Base-by-base conservation (phyloP, 2,797 vertebrate species). In the Anguilla marmorata region DNA sequence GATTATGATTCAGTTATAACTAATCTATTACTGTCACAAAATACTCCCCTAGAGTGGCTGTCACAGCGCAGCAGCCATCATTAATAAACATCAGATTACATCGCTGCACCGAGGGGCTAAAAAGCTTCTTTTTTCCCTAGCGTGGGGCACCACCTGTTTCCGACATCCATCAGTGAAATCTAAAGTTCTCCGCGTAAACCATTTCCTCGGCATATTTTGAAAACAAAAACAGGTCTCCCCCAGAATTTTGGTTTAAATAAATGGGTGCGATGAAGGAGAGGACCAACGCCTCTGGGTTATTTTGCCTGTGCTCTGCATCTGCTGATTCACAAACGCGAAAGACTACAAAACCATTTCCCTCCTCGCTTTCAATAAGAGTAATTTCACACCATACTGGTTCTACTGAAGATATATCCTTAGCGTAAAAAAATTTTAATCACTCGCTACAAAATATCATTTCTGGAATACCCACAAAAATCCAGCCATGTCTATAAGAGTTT, bases 61-160 rank as follows among this genome's bases (percentile, higher is more conserved):
- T 87, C 33, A 82, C 83, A 74, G 45, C 9, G n/a, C 79, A 56
- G 50, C 79, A 48, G 41, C 50, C 84, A 86, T 85, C 54, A 86
- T 84, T 88, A 85, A 88, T 88, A 85, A 86, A 89, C 79, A 90
- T 87, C 50, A 84, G 21, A 83, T 87, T 83, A 87, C 82, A 88
- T 80, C n/a, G 56, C 74, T 27, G 60, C 30, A 52, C 54, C 21
- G 72, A 45, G 14, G 19, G 72, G 85, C 69, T 60, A 33, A 88
- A 88, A 63, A 76, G n/a, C 3, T 8, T 24, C 27, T 89, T 87
- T 87, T 89, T 87, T 52, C 14, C 84, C 56, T 54, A 85, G 76
- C 30, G 63, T 88, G 74, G 84, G 52, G 74, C 54, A 54, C 84
- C 87, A 88, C 87, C 72, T 80, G 87, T 88, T 86, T 86, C 27